Conservation (phyloP, 2,113 vertebrate species). For the Onychostruthus taczanowskii region DNA sequence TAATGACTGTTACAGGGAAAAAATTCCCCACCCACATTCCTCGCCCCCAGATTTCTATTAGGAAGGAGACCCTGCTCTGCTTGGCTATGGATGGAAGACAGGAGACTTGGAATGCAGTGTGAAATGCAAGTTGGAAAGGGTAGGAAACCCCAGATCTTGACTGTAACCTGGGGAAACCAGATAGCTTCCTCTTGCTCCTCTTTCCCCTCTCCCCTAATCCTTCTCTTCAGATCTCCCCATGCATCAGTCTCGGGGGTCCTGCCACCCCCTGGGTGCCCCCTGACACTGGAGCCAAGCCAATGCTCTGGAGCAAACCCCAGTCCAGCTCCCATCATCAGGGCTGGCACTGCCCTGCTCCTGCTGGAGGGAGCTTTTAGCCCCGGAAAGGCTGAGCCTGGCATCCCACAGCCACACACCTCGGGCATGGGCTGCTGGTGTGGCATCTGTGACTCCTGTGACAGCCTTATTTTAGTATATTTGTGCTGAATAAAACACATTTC, state of each 20-base stretch:
- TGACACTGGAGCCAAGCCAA: fast-evolving
- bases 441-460: background rate
- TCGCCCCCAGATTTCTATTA: background rate
- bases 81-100: background rate
- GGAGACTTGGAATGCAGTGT: background rate
- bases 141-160: background rate
- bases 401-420: fast-evolving
- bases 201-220: background rate
- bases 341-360: fast-evolving
- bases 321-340: fast-evolving
- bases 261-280: fast-evolving
- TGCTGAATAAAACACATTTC: background rate
- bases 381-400: background rate
- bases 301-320: background rate
- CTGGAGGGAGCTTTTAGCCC: background rate
- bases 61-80: background rate
- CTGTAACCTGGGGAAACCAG: background rate
- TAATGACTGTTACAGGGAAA: background rate
- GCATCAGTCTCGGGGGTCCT: fast-evolving
- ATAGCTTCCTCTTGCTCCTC: background rate
- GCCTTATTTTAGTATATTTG: background rate
- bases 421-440: background rate
- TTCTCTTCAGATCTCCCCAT: background rate
- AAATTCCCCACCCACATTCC: background rate
- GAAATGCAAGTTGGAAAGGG: background rate